phyloP scores from a whole-genome alignment of 2,888 invertebrate genomes.

The Crioceris asparagi region DNA sequence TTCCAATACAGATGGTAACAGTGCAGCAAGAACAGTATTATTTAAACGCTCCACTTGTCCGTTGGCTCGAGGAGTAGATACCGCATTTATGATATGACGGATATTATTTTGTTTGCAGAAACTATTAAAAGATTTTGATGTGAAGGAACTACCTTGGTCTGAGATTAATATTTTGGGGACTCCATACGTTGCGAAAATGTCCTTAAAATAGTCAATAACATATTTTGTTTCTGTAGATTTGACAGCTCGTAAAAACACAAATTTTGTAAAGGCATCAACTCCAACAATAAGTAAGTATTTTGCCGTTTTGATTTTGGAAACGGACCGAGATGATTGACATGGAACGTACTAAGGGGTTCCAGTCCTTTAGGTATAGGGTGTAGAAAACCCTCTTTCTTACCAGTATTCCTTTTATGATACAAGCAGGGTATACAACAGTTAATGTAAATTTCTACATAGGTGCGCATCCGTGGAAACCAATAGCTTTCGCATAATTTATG shows the following conservation, averaged over 20 bases:
- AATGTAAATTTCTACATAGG: slow-evolving; percentile 33
- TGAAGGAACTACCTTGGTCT: slow-evolving; percentile 33
- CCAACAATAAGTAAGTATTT: slow-evolving; percentile 18
- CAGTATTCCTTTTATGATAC: slow-evolving; percentile 10
- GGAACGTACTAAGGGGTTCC: slow-evolving; percentile 9
- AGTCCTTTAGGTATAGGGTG: slow-evolving; percentile 11
- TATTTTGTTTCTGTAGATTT: slow-evolving; percentile 16
- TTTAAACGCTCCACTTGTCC: slow-evolving; percentile 22
- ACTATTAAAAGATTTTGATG: slow-evolving; percentile 25
- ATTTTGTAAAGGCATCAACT: slow-evolving; percentile 11
- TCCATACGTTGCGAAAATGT: slow-evolving; percentile 18
- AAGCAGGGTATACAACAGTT: slow-evolving; percentile 12
- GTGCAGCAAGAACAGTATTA: slow-evolving; percentile 22
- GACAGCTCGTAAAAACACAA: slow-evolving; percentile 10
- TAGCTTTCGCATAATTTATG: slow-evolving; percentile 27
- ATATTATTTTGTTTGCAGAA: slow-evolving; percentile 27
- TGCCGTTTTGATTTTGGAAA: slow-evolving; percentile 28
- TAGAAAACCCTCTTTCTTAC: slow-evolving; percentile 11
- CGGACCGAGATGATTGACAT: slow-evolving; percentile 34
- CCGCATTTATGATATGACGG: slow-evolving; percentile 24
- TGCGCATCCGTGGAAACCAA: slow-evolving; percentile 34
- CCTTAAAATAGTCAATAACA: slow-evolving; percentile 13
- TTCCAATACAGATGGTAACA: slow-evolving; percentile 18
- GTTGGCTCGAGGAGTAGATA: slow-evolving; percentile 23
- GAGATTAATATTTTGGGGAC: slow-evolving; percentile 27